Evolutionary conservation across 2,797 vertebrate species (phyloP).

Genomic region (Centroberyx gerrardi): DNA sequence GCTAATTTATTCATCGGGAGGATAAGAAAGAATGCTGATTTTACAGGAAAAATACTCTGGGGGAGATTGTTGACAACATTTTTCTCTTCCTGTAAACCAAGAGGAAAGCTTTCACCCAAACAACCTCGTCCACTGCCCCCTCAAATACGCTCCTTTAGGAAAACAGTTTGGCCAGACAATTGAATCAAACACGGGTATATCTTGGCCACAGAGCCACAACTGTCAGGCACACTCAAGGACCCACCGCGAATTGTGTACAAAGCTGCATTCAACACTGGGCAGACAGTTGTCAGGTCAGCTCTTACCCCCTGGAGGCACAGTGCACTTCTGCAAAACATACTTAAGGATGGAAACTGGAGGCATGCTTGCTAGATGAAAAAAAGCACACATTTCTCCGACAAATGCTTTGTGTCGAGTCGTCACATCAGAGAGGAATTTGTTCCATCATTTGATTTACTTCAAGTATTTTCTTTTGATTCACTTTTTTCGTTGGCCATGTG

Average conservation of each 20-base stretch:
- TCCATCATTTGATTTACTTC: neutral
- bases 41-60: slow-evolving; percentile 13
- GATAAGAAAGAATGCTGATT: slow-evolving; percentile 28
- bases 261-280: slow-evolving; percentile 46
- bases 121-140: slow-evolving; percentile 41
- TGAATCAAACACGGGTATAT: slow-evolving; percentile 34
- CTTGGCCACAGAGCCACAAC: slow-evolving; percentile 63
- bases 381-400: neutral
- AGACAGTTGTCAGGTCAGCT: slow-evolving; percentile 22
- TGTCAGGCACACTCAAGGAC: slow-evolving; percentile 48
- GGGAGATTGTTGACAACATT: slow-evolving; percentile 43
- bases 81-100: slow-evolving; percentile 36
- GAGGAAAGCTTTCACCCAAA: slow-evolving; percentile 43
- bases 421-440: neutral
- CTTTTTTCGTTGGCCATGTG: slow-evolving; percentile 5
- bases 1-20: slow-evolving; percentile 9
- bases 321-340: slow-evolving; percentile 6
- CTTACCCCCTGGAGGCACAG: slow-evolving; percentile 5
- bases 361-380: neutral
- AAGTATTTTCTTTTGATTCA: neutral
- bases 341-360: neutral
- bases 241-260: slow-evolving; percentile 68
- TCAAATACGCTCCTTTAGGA: slow-evolving; percentile 40
- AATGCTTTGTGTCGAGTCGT: neutral
- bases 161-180: slow-evolving; percentile 58